These are phyloP conservation scores for Flexamia atlantica DNA, from an alignment of 2,888 invertebrate genomes.

Conservation along the genomic window DNA sequence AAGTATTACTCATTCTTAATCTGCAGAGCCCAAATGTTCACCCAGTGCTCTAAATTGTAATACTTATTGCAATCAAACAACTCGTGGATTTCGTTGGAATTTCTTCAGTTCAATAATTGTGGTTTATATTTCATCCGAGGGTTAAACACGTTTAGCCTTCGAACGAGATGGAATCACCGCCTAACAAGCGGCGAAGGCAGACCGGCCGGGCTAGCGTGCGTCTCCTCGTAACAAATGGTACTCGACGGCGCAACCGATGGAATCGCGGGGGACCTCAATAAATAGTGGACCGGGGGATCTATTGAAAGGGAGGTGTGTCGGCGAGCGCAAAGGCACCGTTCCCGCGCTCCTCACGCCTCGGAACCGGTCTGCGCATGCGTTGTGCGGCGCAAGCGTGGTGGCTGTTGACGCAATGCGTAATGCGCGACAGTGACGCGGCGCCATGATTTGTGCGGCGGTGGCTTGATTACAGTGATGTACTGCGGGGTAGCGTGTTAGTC, in stretches of 20 bases:
- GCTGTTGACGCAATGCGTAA: not conserved
- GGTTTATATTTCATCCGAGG: too few species aligned
- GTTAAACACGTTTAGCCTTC: not conserved
- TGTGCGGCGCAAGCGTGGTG: conserved; percentile 23
- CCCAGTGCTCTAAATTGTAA: too few species aligned
- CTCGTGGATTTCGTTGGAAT: too few species aligned
- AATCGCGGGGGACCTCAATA: conserved; percentile 46
- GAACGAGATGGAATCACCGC: not conserved
- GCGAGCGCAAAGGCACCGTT: conserved; percentile 24
- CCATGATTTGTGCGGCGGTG: not conserved
- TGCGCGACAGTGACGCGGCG: not conserved
- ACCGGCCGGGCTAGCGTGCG: not conserved
- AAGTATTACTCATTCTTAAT: too few species aligned
- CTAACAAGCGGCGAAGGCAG: not conserved
- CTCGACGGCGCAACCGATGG: conserved; percentile 37
- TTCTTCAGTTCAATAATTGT: too few species aligned
- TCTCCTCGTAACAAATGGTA: conserved; percentile 32
- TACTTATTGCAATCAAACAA: too few species aligned
- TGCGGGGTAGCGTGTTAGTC: conserved; percentile 7
- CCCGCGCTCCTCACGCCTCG: conserved; percentile 49
- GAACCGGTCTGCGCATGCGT: conserved; percentile 43
- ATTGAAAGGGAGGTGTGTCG: conserved; percentile 57
- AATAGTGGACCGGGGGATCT: conserved; percentile 50
- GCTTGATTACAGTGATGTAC: conserved; percentile 33
- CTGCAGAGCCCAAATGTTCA: too few species aligned